Evolutionary conservation across 2,888 invertebrate genomes (phyloP), one percentile per base, ranked within the genome.

Genomic region (Polylopha cassiicola): DNA sequence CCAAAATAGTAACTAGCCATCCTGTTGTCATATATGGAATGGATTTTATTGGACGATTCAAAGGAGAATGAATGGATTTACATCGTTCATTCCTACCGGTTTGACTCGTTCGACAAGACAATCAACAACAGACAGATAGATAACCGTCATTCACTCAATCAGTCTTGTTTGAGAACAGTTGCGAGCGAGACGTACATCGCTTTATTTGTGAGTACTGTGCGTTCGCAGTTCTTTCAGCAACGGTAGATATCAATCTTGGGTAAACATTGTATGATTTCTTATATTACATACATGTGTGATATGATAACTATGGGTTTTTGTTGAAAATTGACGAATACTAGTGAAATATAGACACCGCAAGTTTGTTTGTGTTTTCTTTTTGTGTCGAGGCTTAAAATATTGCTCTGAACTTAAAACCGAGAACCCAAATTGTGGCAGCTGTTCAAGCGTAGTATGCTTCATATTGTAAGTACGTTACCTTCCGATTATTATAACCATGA

Each of bases 381-480:
- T 63, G 65, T 66, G 65, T 64, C 61, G 60, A 64, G 62, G 61
- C 58, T 57, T n/a, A 61, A 55, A 55, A 57, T 53, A 59, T 58
- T 58, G 50, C 48, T 51, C 60, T 61, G 47, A 46, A 55, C 55
- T 48, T 48, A 44, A 39, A 50, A 53, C 44, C 47, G 62, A 36
- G 39, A 61, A 65, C 64, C 65, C 61, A 64, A 61, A 63, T 65
- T 70, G 59, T 51, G 75, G 65, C 75, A 76, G 73, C 78, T 74
- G 73, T 69, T 72, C 55, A 60, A 62, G 73, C 78, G 76, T 80
- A 82, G 79, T 76, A 82, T 82, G 84, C 73, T 77, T 65, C 65
- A 72, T 73, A 74, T 63, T 76, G 82, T 82, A 56, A 82, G 82
- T 82, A 73, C 54, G 36, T 59, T 55, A 48, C 27, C 31, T n/a